Base-by-base conservation (phyloP, 2,113 vertebrate species). In the Glaucidium brasilianum region DNA sequence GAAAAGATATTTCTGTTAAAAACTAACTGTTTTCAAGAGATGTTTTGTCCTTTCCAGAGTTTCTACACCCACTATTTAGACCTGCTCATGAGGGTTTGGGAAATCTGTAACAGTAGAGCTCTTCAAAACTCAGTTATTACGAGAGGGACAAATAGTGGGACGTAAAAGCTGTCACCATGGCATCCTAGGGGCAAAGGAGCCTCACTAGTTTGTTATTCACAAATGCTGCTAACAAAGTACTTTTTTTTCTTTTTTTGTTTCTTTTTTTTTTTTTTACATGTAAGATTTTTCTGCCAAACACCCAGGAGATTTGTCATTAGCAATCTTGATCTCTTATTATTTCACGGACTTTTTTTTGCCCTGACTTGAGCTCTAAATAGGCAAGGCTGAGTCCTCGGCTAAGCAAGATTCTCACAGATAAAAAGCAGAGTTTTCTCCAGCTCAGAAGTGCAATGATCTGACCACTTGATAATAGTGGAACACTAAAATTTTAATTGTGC, bases 51-150 rank as follows among this genome's bases (percentile, higher is more conserved):
- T 94, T 94, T 75, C 27, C 45, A 67, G 37, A 84, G 43, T 26
- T 72, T 45, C 43, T 85, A 82, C 18, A 0, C 77, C 86, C 43
- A 66, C 89, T 56, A 0, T 74, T 79, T 77, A 76, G 69, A 72
- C 53, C 69, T 50, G 18, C 34, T 76, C 15, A 15, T 17, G n/a
- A 89, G 41, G 69, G 35, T 64, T 87, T 58, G 77, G 64, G 83
- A 64, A 87, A 89, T 37, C 60, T 89, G 43, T 12, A 83, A 89
- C 59, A 84, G 47, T 32, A 60, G 19, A 96, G 64, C 73, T 79
- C 41, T 96, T 95, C 85, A 86, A 88, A 95, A 95, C 60, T 55
- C 67, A 86, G 34, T 91, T 89, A 45, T 85, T 92, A 56, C 27
- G 7, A 74, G 60, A 56, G 16, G 66, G 80, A 93, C 77, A 85